phyloP scores from a whole-genome alignment of 2,888 invertebrate species.

The Caenorhabditis panamensis region DNA sequence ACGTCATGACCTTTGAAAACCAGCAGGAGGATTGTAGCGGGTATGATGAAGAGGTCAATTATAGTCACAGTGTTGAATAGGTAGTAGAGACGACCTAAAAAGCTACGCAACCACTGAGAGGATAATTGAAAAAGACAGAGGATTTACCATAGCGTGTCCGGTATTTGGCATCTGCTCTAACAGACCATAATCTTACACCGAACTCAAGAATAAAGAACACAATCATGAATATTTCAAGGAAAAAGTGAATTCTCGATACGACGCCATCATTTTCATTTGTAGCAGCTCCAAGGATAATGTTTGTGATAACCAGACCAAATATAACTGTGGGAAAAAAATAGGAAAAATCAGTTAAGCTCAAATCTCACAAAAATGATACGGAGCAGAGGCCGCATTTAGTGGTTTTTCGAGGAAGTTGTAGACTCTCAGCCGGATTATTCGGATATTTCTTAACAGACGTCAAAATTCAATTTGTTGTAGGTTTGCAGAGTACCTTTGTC shows the following conservation, averaged over 20 bases:
- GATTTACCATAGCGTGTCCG: slow-evolving; percentile 67
- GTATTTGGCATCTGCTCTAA: slow-evolving; percentile 75
- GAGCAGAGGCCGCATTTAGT: slow-evolving; percentile 62
- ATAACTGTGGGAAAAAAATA: no score
- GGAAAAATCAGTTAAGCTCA: no score
- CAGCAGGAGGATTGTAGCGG: slow-evolving; percentile 72
- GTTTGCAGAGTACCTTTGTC: slow-evolving; percentile 33
- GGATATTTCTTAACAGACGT: slow-evolving; percentile 30
- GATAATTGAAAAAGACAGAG: neutral
- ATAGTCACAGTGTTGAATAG: slow-evolving; percentile 68
- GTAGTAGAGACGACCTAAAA: slow-evolving; percentile 70
- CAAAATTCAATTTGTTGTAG: neutral
- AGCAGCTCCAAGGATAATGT: slow-evolving; percentile 68
- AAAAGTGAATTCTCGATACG: slow-evolving; percentile 54
- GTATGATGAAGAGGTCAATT: slow-evolving; percentile 73
- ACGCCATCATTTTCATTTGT: slow-evolving; percentile 52
- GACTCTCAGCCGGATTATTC: slow-evolving; percentile 62
- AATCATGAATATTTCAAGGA: slow-evolving; percentile 71
- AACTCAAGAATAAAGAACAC: slow-evolving; percentile 75
- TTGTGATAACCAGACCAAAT: slow-evolving; percentile 61
- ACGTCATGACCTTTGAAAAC: slow-evolving; percentile 62
- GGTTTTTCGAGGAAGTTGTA: slow-evolving; percentile 74
- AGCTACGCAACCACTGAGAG: neutral
- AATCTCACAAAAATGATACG: slow-evolving; percentile 70
- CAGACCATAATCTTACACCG: slow-evolving; percentile 73